Base-by-base conservation (phyloP, 2,113 vertebrate species). In the Poicephalus meyeri region DNA sequence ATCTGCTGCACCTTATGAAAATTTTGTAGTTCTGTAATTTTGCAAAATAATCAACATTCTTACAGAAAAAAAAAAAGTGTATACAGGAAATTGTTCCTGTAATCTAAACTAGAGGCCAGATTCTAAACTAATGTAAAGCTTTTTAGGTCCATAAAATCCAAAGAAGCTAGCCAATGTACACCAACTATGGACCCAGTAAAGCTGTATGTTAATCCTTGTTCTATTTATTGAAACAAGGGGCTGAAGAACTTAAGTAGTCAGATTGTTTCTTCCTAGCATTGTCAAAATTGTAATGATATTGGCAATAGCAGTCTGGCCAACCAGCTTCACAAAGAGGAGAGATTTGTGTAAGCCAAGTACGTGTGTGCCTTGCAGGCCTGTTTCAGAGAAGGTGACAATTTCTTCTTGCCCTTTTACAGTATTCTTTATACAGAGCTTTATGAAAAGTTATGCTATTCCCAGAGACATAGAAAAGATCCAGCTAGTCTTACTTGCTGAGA, bases 341-440 rank as follows among this genome's bases (percentile, higher is more conserved):
- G 61, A 63, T 91, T 87, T 97, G 53, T 96, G 81, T 93, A 89
- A 95, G 93, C 65, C 44, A n/a, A 86, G 77, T 77, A 56, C 17
- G 5, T 47, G 82, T 69, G 53, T 84, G 74, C 88, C 92, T 96
- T 73, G 52, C 35, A 91, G 96, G 93, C 76, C 52, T 80, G 71
- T 96, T 95, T 92, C 20, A 44, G 55, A 80, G 89, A 95, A 88
- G 82, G 79, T 53, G 68, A 85, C 87, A 95, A 97, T 97, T 97
- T 98, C 91, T 89, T 93, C 91, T 94, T 97, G 95, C 87, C 83
- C 95, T 98, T 97, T 98, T 92, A 83, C 88, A 93, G 79, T 93
- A 88, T 82, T 96, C 94, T 93, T 96, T 94, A 92, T 95, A 95
- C 88, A 91, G 18, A 79, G 91, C 83, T 97, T 96, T 97, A 94